Conservation (phyloP, 1,140 invertebrate genomes). For the Anoplolepis gracilipes region DNA sequence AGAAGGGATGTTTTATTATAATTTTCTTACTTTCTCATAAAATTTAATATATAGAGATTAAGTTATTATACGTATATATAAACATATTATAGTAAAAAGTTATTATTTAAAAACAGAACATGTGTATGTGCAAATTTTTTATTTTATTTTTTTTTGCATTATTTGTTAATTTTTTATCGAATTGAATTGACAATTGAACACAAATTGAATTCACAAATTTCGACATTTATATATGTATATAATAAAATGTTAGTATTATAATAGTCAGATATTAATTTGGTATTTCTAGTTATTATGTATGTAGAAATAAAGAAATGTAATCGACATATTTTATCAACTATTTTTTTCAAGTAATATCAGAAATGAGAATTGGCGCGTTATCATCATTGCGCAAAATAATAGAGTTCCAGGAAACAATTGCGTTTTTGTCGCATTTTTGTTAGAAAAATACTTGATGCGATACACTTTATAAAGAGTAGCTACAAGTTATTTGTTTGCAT, state of each 20-base stretch:
- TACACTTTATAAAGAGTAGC: background rate
- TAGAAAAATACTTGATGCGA: background rate
- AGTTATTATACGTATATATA: too few relatives aligned
- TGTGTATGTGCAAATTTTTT: too few relatives aligned
- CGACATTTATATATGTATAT: too few relatives aligned
- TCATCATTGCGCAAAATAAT: background rate
- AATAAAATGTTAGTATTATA: background rate
- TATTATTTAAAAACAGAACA: too few relatives aligned
- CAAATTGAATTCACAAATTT: too few relatives aligned
- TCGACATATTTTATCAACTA: background rate
- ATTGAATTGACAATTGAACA: too few relatives aligned
- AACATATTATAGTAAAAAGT: too few relatives aligned
- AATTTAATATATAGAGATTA: too few relatives aligned
- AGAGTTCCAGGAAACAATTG: conserved; percentile 1
- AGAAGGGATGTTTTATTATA: too few relatives aligned
- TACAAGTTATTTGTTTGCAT: background rate
- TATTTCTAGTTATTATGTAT: background rate
- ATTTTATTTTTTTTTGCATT: too few relatives aligned
- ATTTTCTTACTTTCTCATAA: too few relatives aligned
- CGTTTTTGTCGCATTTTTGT: conserved; percentile 20
- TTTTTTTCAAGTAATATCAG: background rate
- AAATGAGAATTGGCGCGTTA: background rate
- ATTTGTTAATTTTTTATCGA: too few relatives aligned
- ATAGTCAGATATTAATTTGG: background rate
- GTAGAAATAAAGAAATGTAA: background rate